These are phyloP conservation scores for Eretmocerus hayati DNA, from an alignment of 2,888 invertebrate species.

Conservation along the genomic window DNA sequence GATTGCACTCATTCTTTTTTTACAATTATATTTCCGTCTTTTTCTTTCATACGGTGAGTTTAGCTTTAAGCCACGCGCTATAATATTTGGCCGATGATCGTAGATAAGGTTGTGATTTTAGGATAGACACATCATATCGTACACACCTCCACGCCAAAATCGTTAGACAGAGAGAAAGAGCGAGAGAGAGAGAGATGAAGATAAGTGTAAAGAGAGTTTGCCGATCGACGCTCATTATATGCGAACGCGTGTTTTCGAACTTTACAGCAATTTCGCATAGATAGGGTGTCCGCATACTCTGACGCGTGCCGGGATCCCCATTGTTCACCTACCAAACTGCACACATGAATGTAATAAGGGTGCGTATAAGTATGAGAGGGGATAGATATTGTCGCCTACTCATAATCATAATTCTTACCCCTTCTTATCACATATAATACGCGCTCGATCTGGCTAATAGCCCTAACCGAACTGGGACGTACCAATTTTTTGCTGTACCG, in stretches of 20 bases:
- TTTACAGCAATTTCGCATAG: conserved; percentile 17
- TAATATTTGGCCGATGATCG: conserved; percentile 6
- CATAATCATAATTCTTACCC: conserved; percentile 21
- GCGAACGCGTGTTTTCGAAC: conserved; percentile 17
- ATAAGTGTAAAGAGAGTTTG: too few relatives aligned
- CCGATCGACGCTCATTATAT: conserved; percentile 9
- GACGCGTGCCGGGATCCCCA: neutral
- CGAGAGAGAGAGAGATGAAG: neutral
- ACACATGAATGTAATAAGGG: neutral
- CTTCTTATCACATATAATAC: conserved; percentile 17
- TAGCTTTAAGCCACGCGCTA: conserved; percentile 2
- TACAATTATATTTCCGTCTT: too few relatives aligned
- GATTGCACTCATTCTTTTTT: conserved; percentile 38
- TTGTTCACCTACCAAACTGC: neutral
- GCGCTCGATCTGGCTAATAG: conserved; percentile 16
- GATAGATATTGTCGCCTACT: neutral
- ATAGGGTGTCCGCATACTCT: conserved; percentile 8
- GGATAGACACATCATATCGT: too few relatives aligned
- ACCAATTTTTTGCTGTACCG: conserved; percentile 2
- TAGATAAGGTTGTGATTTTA: conserved; percentile 12
- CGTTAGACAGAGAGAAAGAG: neutral
- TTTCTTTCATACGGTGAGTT: conserved; percentile 13
- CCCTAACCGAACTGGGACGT: conserved; percentile 13
- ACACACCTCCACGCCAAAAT: too few relatives aligned
- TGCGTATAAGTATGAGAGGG: neutral